phyloP scores from a whole-genome alignment of 2,797 vertebrate genomes.

The Bucorvus abyssinicus region DNA sequence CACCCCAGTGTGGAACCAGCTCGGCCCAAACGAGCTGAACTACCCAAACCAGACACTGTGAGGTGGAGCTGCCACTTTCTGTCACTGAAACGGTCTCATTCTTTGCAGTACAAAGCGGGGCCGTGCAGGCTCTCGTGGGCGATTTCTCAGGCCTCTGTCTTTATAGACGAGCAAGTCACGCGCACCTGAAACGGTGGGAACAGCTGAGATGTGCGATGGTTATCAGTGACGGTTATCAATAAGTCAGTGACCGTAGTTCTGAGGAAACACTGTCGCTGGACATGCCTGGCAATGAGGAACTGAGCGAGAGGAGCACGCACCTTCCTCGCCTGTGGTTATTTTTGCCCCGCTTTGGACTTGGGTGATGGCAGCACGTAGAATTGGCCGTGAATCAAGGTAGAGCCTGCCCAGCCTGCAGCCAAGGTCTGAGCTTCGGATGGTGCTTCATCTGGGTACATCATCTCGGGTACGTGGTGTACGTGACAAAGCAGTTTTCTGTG shows the following conservation, averaged over 20 bases:
- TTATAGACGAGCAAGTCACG: rapidly evolving
- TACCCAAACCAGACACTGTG: rapidly evolving
- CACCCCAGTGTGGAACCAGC: not conserved
- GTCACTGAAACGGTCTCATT: not conserved
- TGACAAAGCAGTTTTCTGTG: not conserved
- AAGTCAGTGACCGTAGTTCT: rapidly evolving
- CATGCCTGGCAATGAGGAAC: not conserved
- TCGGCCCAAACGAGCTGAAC: not conserved
- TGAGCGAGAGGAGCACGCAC: not conserved
- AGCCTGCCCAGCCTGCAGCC: not conserved
- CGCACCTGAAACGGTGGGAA: not conserved
- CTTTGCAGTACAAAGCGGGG: not conserved
- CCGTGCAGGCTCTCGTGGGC: rapidly evolving
- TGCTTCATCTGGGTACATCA: not conserved
- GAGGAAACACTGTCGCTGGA: rapidly evolving
- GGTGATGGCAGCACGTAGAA: not conserved
- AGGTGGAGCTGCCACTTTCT: not conserved
- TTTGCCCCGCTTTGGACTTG: not conserved
- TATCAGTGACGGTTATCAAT: not conserved
- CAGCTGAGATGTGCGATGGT: not conserved
- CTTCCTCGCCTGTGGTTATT: not conserved
- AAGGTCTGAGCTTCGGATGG: not conserved
- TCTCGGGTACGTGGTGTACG: rapidly evolving
- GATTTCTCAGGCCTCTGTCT: not conserved
- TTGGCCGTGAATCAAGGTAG: rapidly evolving